A percentile compares a stretch with the other conserved stretches of the same genome.
phyloP scores from a whole-genome alignment of 1,140 invertebrate genomes.

The Potamilus streckersoni region DNA sequence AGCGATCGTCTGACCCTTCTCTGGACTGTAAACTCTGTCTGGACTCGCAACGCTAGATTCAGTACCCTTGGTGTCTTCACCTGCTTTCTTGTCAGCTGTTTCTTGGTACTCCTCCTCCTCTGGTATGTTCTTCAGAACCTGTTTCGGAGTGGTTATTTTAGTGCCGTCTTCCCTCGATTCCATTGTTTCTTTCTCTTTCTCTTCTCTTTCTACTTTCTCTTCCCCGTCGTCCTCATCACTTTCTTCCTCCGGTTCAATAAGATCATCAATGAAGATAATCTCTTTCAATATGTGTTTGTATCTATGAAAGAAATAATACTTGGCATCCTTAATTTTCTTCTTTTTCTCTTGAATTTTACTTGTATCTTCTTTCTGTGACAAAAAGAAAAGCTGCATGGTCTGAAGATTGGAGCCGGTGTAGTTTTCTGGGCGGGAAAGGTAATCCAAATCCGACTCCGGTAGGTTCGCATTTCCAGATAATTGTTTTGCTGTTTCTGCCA shows the following conservation, averaged over 20 bases:
- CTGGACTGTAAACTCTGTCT: too few relatives aligned
- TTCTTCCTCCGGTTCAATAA: slow-evolving; percentile 24
- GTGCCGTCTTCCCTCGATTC: background rate
- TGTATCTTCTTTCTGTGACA: slow-evolving; percentile 43
- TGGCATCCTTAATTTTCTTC: slow-evolving; percentile 40
- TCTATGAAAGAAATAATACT: slow-evolving; percentile 37
- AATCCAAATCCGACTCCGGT: slow-evolving; percentile 54
- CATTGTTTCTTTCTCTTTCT: slow-evolving; percentile 5
- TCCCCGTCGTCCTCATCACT: slow-evolving; percentile 29
- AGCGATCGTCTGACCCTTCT: too few relatives aligned
- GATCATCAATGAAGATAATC: slow-evolving; percentile 36
- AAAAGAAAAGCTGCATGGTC: slow-evolving; percentile 38
- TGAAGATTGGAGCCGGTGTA: slow-evolving; percentile 56
- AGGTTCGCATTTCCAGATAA: slow-evolving; percentile 18
- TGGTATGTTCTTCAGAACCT: background rate
- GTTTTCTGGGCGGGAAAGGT: slow-evolving; percentile 57
- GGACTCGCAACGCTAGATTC: background rate
- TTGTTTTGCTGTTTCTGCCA: too few relatives aligned
- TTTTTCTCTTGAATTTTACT: slow-evolving; percentile 29
- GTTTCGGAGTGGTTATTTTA: background rate
- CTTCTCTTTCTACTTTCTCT: slow-evolving; percentile 20
- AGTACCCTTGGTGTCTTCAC: background rate
- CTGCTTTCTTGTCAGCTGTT: background rate
- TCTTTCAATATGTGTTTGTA: slow-evolving; percentile 46
- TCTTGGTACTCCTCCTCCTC: slow-evolving; percentile 8